Base-by-base conservation (phyloP, 1,140 invertebrate species). In the Sarcophaga bullata region DNA sequence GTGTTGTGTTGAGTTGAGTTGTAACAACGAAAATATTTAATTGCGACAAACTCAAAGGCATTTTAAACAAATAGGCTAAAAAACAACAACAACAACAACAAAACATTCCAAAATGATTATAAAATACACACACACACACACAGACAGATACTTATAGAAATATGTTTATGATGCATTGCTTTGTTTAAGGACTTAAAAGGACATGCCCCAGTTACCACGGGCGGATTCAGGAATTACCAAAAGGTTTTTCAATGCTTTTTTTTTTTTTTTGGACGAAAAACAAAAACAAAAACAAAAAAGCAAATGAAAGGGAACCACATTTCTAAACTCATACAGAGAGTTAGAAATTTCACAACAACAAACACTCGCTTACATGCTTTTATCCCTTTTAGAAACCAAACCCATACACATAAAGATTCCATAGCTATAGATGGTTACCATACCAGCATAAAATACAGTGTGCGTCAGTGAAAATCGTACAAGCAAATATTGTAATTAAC, bases 1-100 rank as follows among this genome's bases (percentile, higher is more conserved):
- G n/a, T n/a, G n/a, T n/a, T n/a, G n/a, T n/a, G n/a, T n/a, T n/a
- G n/a, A n/a, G n/a, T 37, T 37, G 25, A 37, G 25, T 37, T 9
- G 50, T 52, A 52, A 9, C 8, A 52, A 52, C 50, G 6, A 9
- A 68, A 68, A 8, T 68, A 68, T 68, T 68, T 68, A 68, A 68
- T 68, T 68, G 62, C 19, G 62, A 68, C 62, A 68, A 62, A 62
- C 54, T 62, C 54, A 62, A 68, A 68, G 19, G 62, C 62, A 68
- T 68, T 68, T 68, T 68, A 68, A 68, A n/a, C 17, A 19, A 68
- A 19, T 68, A 19, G 17, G 8, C 17, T 19, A 68, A 68, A 68
- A 68, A 68, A 68, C 5, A 62, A 8, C 6, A 9, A 68, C 62
- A 3, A 25, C 6, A 17, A 68, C 17, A 68, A n/a, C 25, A 37